Evolutionary conservation across 2,113 vertebrate species (phyloP).

Genomic region (Myrmecobius fasciatus): DNA sequence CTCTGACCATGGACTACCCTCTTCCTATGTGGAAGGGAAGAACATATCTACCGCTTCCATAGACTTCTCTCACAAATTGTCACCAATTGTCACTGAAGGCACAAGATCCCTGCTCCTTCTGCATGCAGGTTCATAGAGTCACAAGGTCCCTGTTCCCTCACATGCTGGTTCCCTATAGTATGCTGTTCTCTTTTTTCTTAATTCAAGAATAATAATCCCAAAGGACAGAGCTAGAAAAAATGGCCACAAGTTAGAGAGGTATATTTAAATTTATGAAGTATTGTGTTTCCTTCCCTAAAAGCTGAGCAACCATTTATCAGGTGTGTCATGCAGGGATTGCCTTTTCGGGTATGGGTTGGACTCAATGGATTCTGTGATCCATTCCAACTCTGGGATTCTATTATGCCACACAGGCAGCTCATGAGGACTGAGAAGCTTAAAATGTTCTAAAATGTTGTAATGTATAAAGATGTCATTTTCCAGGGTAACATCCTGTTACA

Average conservation of each 20-base stretch:
- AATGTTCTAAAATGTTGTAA: neutral
- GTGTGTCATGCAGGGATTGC: neutral
- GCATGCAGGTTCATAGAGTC: neutral
- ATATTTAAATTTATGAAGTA: neutral
- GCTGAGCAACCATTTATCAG: neutral
- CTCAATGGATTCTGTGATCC: neutral
- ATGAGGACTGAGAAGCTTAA: neutral
- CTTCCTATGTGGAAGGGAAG: neutral
- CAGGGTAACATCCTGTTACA: neutral
- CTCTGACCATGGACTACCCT: neutral
- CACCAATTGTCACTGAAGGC: neutral
- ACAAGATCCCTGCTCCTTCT: too few species aligned
- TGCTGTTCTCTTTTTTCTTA: neutral
- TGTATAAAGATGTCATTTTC: neutral
- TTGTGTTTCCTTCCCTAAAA: neutral
- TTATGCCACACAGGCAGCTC: neutral
- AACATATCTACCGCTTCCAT: neutral
- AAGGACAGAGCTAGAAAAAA: neutral
- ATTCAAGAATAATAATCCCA: neutral
- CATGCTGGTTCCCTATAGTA: neutral
- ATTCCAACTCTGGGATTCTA: neutral
- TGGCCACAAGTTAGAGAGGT: neutral
- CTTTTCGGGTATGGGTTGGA: neutral
- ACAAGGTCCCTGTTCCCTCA: neutral
- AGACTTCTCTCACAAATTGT: neutral